phyloP scores from a whole-genome alignment of 2,797 vertebrate species.

The Paedocypris micromegethes region DNA sequence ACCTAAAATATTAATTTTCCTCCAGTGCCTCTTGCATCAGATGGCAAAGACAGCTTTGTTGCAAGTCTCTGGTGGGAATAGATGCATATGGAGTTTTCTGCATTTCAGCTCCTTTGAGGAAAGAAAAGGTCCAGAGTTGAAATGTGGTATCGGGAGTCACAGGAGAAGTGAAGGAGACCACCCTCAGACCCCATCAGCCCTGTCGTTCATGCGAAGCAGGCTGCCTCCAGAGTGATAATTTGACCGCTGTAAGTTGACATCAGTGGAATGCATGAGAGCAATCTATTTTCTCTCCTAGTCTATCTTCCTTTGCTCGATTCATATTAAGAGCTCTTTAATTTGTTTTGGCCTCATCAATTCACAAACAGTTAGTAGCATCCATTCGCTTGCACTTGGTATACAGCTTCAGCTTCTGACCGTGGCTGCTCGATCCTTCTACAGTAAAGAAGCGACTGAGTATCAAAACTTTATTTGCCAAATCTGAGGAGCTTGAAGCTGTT shows the following conservation, averaged over 20 bases:
- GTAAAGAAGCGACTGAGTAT: conserved; percentile 20
- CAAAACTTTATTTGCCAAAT: conserved; percentile 17
- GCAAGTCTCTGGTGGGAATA: conserved; percentile 33
- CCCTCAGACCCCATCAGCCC: conserved; percentile 21
- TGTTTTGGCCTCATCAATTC: conserved; percentile 9
- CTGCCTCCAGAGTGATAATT: conserved; percentile 25
- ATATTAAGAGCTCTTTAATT: conserved; percentile 30
- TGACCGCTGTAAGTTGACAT: conserved; percentile 21
- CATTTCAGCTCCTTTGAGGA: conserved; percentile 30
- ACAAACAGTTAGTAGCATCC: conserved; percentile 10
- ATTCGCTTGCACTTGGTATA: conserved; percentile 30
- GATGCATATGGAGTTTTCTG: conserved; percentile 24
- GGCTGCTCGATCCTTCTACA: conserved; percentile 4
- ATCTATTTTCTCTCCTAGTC: conserved; percentile 18
- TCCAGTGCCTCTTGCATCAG: conserved; percentile 33
- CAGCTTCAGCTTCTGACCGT: conserved; percentile 24
- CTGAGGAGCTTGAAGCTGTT: background rate
- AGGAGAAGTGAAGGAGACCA: conserved; percentile 11
- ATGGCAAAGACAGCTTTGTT: conserved; percentile 35
- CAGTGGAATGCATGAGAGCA: conserved; percentile 26
- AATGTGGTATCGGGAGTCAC: conserved; percentile 6
- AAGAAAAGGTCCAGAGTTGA: conserved; percentile 6
- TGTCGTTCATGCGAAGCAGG: background rate
- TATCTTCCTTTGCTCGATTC: conserved; percentile 14
- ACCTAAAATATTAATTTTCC: conserved; percentile 38